phyloP scores from a whole-genome alignment of 2,797 vertebrate species.

The Pipistrellus kuhlii region DNA sequence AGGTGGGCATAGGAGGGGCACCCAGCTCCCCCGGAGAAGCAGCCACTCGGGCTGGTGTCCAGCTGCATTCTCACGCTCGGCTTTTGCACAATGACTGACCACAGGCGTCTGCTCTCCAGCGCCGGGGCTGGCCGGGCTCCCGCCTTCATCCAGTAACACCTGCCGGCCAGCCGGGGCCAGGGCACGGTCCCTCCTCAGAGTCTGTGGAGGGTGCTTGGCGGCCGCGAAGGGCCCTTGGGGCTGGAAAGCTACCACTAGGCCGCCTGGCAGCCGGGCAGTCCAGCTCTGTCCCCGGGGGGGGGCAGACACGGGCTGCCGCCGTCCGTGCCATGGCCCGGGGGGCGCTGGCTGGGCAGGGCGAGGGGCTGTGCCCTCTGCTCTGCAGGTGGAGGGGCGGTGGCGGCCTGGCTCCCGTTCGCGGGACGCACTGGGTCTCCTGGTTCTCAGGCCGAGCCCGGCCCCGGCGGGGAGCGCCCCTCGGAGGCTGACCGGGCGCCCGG shows the following conservation, averaged over 20 bases:
- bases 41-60: background rate
- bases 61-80: background rate
- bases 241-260: background rate
- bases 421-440: background rate
- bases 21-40: background rate
- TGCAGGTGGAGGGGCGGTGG: background rate
- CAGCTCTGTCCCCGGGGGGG: too few relatives aligned
- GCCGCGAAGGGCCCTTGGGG: background rate
- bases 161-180: background rate
- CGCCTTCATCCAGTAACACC: background rate
- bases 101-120: background rate
- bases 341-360: slow-evolving; percentile 20
- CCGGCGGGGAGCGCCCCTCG: background rate
- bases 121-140: background rate
- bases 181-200: background rate
- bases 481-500: background rate
- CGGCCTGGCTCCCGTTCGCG: background rate
- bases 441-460: background rate
- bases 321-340: slow-evolving; percentile 11
- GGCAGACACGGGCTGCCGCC: background rate
- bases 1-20: too few relatives aligned
- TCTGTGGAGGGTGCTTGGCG: background rate
- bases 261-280: background rate
- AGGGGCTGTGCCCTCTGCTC: background rate
- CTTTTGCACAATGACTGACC: background rate